These are phyloP conservation scores for Falcunculus frontatus DNA, from an alignment of 2,113 vertebrate genomes.

Conservation along the genomic window DNA sequence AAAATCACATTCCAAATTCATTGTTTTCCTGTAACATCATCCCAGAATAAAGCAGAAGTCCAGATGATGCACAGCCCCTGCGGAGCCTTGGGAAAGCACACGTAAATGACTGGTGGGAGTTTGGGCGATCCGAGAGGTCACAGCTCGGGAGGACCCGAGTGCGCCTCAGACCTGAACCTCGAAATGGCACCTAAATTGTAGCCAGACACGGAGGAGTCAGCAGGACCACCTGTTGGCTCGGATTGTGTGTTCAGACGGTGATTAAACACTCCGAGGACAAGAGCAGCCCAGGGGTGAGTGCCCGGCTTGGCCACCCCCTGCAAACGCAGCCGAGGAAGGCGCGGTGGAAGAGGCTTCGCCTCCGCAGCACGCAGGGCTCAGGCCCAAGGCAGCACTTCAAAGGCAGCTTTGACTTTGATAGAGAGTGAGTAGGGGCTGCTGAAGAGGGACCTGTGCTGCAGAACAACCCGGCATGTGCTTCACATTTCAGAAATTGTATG, in stretches of 20 bases:
- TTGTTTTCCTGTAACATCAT: neutral
- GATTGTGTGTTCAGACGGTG: neutral
- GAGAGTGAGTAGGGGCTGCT: constrained; percentile 14
- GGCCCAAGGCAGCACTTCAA: neutral
- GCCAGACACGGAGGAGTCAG: neutral
- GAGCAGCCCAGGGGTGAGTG: neutral
- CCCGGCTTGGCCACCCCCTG: fast-evolving
- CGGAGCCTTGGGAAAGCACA: neutral
- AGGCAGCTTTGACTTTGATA: constrained; percentile 38
- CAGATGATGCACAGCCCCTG: neutral
- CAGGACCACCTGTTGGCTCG: neutral
- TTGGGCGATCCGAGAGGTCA: neutral
- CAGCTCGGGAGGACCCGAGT: neutral
- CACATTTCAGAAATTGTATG: constrained; percentile 40
- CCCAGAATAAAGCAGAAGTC: neutral
- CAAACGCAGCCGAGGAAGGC: neutral
- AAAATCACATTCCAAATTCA: neutral
- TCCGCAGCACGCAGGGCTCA: neutral
- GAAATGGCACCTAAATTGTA: neutral
- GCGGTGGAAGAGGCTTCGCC: neutral
- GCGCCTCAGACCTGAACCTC: neutral
- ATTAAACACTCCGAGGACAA: neutral
- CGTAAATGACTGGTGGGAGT: neutral
- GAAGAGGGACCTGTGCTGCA: constrained; percentile 1
- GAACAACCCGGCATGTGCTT: constrained; percentile 25